Evolutionary conservation across 1,140 invertebrate species (phyloP).

Genomic region (Drosophila rufa): DNA sequence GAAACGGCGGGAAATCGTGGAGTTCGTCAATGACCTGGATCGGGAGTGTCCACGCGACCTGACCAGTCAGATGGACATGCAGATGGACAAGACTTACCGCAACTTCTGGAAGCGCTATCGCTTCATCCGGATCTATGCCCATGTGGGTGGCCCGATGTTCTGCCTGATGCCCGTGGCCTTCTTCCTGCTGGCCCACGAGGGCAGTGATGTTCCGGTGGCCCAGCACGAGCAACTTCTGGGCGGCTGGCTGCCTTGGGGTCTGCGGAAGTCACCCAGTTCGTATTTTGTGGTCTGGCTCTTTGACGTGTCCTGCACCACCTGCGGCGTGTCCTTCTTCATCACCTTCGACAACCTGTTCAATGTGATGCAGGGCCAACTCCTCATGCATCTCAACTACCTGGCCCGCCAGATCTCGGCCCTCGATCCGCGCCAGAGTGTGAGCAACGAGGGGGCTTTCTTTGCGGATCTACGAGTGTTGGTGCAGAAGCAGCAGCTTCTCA

Average conservation of each 20-base stretch:
- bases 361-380: slow-evolving; percentile 47
- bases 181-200: slow-evolving; percentile 32
- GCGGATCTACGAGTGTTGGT: slow-evolving; percentile 21
- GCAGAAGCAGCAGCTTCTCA: slow-evolving; percentile 52
- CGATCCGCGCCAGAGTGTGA: slow-evolving; percentile 17
- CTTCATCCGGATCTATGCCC: slow-evolving; percentile 9
- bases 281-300: slow-evolving; percentile 40
- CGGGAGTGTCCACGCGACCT: slow-evolving; percentile 43
- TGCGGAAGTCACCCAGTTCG: slow-evolving; percentile 22
- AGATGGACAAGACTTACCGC: slow-evolving; percentile 11
- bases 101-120: slow-evolving; percentile 17
- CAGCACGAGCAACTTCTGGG: slow-evolving; percentile 49
- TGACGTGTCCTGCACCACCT: slow-evolving; percentile 16
- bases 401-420: slow-evolving; percentile 12
- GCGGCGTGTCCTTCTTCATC: slow-evolving; percentile 37
- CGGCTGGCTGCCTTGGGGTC: slow-evolving; percentile 47
- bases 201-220: slow-evolving; percentile 11
- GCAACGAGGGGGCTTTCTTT: slow-evolving; percentile 16
- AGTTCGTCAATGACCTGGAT: slow-evolving; percentile 48
- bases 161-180: slow-evolving; percentile 12
- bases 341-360: slow-evolving; percentile 54
- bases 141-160: background rate
- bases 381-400: slow-evolving; percentile 48
- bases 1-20: slow-evolving; percentile 41
- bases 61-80: slow-evolving; percentile 9